phyloP scores from a whole-genome alignment of 2,797 vertebrate species.

The Anniella stebbinsi region DNA sequence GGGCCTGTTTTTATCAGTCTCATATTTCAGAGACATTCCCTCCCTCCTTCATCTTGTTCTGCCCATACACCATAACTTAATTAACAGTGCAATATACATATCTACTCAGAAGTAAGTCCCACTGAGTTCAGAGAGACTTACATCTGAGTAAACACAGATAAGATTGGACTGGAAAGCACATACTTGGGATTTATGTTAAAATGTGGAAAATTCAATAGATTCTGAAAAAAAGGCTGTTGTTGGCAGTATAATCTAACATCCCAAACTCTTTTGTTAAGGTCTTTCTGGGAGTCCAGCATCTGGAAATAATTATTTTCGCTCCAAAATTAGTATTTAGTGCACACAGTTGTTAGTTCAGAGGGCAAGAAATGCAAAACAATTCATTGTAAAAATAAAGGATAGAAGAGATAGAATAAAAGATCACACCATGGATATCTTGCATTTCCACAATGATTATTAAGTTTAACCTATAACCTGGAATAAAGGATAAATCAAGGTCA shows the following conservation, averaged over 20 bases:
- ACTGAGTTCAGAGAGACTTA: too few relatives aligned
- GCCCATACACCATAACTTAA: not conserved
- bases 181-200: slow-evolving; percentile 15
- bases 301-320: not conserved
- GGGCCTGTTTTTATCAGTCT: not conserved
- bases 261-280: not conserved
- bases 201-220: not conserved
- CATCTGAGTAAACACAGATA: too few relatives aligned
- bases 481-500: not conserved
- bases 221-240: not conserved
- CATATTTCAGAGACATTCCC: not conserved
- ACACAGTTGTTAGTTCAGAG: not conserved
- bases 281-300: not conserved
- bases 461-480: not conserved
- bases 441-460: not conserved
- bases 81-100: not conserved
- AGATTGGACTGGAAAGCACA: not conserved
- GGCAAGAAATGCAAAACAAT: not conserved
- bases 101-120: too few relatives aligned
- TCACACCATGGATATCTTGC: not conserved
- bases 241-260: not conserved
- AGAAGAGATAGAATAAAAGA: not conserved
- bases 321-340: not conserved
- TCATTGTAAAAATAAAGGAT: not conserved
- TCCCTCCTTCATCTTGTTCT: not conserved